Conservation (phyloP, 2,113 vertebrate species). For the Tinamus guttatus region DNA sequence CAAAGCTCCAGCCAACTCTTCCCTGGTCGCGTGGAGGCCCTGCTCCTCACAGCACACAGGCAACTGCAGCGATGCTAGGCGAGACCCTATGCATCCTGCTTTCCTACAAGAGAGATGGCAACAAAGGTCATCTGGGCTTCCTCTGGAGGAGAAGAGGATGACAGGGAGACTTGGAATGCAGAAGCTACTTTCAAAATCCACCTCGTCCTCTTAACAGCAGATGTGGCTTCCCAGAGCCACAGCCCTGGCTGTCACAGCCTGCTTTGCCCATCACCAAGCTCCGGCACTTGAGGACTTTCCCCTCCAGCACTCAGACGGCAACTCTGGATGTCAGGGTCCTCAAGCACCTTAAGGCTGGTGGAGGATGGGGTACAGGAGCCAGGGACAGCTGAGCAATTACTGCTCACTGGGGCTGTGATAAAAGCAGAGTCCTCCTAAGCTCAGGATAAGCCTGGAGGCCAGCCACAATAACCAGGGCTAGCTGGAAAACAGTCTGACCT, state of each 20-base stretch:
- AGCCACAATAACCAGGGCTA: rapidly evolving
- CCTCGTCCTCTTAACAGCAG: not conserved
- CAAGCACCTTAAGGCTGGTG: rapidly evolving
- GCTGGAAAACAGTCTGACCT: not conserved
- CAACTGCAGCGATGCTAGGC: not conserved
- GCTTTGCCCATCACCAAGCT: not conserved
- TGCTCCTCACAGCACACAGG: not conserved
- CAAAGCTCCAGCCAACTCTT: not conserved
- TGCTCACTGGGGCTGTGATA: rapidly evolving
- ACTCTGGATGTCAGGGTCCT: not conserved
- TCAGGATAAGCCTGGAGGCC: not conserved
- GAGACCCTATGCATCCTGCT: not conserved
- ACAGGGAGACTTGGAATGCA: not conserved
- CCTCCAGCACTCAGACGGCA: not conserved
- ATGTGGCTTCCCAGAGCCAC: not conserved
- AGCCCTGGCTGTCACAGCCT: rapidly evolving
- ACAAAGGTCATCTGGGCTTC: not conserved
- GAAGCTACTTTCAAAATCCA: not conserved
- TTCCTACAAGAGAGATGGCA: not conserved
- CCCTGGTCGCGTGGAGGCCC: not conserved
- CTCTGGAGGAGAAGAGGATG: not conserved
- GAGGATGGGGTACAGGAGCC: not conserved
- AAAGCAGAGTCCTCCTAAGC: not conserved
- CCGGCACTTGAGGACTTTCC: not conserved
- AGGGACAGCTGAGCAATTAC: not conserved